phyloP scores from a whole-genome alignment of 1,140 invertebrate genomes.

The Dufourea novaeangliae region DNA sequence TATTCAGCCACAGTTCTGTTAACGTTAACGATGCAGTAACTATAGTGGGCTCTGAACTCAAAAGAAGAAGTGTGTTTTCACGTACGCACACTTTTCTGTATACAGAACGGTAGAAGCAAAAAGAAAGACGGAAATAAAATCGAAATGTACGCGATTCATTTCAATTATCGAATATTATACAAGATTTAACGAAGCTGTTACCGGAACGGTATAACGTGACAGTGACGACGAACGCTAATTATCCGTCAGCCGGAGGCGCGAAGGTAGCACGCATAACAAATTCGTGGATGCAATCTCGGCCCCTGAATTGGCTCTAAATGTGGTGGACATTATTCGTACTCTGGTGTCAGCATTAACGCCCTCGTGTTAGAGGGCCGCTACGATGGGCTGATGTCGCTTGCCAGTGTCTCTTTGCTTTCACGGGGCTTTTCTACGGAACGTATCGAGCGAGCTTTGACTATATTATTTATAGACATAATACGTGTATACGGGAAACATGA shows the following conservation, averaged over 20 bases:
- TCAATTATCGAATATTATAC: too few species aligned
- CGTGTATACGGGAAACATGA: conserved; percentile 26
- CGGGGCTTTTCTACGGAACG: conserved; percentile 60
- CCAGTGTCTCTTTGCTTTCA: conserved; percentile 74
- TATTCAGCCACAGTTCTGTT: too few species aligned
- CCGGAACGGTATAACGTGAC: neutral
- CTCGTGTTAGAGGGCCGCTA: conserved; percentile 58
- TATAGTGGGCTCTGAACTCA: too few species aligned
- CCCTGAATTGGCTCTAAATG: conserved; percentile 65
- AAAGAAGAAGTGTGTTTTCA: too few species aligned
- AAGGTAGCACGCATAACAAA: conserved; percentile 38
- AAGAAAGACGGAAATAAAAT: too few species aligned
- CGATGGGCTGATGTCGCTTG: conserved; percentile 74
- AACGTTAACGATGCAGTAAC: too few species aligned
- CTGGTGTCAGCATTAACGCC: conserved; percentile 47
- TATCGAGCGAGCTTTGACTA: conserved; percentile 59
- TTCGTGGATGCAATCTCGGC: conserved; percentile 56
- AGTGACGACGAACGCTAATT: neutral
- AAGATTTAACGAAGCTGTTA: neutral
- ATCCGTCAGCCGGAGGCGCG: neutral
- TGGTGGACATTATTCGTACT: conserved; percentile 46
- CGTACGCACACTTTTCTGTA: too few species aligned
- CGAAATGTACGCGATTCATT: too few species aligned
- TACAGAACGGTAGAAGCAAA: too few species aligned
- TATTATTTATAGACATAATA: conserved; percentile 44